These are phyloP conservation scores for Parnassius orleans DNA, from an alignment of 2,888 invertebrate species.

Conservation along the genomic window DNA sequence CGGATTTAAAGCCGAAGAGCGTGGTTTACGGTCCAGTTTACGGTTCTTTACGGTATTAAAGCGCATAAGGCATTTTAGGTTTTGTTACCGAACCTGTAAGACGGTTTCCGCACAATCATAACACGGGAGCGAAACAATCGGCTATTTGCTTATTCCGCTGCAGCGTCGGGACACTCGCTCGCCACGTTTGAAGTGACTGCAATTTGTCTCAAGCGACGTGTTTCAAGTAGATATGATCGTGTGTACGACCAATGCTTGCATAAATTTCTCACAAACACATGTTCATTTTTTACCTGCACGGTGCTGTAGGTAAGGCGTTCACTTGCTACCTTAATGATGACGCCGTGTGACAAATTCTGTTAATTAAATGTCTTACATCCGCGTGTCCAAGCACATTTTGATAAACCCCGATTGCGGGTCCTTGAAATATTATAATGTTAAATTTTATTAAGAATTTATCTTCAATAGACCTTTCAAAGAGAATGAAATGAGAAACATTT, in stretches of 20 bases:
- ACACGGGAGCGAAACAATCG: slow-evolving; percentile 55
- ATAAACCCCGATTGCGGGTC: no score
- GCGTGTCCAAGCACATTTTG: no score
- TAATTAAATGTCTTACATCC: neutral
- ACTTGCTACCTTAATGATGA: slow-evolving; percentile 60
- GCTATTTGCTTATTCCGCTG: slow-evolving; percentile 62
- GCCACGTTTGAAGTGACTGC: slow-evolving; percentile 71
- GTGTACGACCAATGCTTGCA: slow-evolving; percentile 64
- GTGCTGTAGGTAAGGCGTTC: slow-evolving; percentile 64
- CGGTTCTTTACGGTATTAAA: slow-evolving; percentile 57
- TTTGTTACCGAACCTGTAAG: slow-evolving; percentile 54
- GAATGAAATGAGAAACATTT: no score
- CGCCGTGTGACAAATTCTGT: neutral
- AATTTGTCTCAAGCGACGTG: slow-evolving; percentile 74
- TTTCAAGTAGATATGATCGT: slow-evolving; percentile 76
- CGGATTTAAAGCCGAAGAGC: slow-evolving; percentile 67
- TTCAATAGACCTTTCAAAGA: no score
- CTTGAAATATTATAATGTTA: no score
- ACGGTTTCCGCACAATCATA: slow-evolving; percentile 43
- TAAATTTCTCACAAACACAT: slow-evolving; percentile 68
- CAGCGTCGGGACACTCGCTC: slow-evolving; percentile 52
- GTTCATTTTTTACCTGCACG: slow-evolving; percentile 61
- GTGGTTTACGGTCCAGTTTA: slow-evolving; percentile 65
- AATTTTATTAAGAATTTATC: no score
- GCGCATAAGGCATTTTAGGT: slow-evolving; percentile 55